Evolutionary conservation across 2,888 invertebrate genomes (phyloP).

Genomic region (Beris chalybata): DNA sequence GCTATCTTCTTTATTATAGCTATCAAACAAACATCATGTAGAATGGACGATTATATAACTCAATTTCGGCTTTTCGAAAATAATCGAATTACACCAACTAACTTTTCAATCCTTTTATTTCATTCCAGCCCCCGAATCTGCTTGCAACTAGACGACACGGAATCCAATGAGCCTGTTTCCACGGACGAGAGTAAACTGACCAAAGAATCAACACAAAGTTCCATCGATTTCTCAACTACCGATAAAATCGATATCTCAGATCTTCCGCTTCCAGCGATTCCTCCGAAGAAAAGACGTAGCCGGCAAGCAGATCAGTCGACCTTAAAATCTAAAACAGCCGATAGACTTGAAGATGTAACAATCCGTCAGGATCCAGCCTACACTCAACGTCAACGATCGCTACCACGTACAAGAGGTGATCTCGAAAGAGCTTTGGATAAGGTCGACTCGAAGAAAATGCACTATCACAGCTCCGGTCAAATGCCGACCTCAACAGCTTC

Average conservation of each 20-base stretch:
- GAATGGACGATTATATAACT: no score
- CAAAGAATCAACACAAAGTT: constrained; percentile 50
- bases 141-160: background rate
- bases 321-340: constrained; percentile 30
- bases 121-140: no score
- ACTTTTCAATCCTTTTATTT: no score
- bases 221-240: background rate
- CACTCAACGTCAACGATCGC: constrained; percentile 3
- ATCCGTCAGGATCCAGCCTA: constrained; percentile 51
- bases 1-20: no score
- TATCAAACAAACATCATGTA: no score
- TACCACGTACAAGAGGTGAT: constrained; percentile 26
- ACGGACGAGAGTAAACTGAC: constrained; percentile 52
- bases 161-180: background rate
- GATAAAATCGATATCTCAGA: constrained; percentile 53
- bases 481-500: constrained; percentile 39
- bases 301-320: constrained; percentile 45
- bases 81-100: no score
- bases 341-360: constrained; percentile 49
- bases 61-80: no score
- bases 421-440: constrained; percentile 49
- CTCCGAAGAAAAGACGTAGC: constrained; percentile 52
- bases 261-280: constrained; percentile 53
- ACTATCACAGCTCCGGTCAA: constrained; percentile 49
- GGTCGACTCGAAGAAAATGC: constrained; percentile 50